phyloP scores from a whole-genome alignment of 2,888 invertebrate genomes.

The Cantharis nigra region DNA sequence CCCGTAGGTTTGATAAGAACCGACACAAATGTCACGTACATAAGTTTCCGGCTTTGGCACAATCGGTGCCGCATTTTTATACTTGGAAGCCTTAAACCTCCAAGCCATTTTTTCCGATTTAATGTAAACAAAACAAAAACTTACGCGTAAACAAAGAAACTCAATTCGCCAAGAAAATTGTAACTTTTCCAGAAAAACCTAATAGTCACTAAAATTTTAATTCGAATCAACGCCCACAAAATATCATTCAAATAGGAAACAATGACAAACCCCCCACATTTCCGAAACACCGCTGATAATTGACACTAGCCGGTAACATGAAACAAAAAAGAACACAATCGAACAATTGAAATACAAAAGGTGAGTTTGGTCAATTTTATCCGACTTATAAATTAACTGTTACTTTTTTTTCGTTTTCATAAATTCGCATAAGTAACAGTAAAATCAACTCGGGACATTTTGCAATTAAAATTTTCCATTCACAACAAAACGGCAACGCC shows the following conservation, averaged over 20 bases:
- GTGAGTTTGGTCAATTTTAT: neutral
- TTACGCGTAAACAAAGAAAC: neutral
- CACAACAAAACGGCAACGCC: neutral
- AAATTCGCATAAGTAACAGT: neutral
- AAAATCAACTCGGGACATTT: neutral
- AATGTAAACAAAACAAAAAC: neutral
- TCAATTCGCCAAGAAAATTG: neutral
- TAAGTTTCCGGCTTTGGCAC: constrained; percentile 93
- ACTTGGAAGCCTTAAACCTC: constrained; percentile 97
- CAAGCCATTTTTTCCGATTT: constrained; percentile 73
- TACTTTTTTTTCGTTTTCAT: neutral
- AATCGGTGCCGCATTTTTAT: constrained; percentile 96
- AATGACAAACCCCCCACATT: constrained; percentile 23
- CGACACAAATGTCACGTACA: constrained; percentile 85
- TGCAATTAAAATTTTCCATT: neutral
- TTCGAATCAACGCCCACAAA: neutral
- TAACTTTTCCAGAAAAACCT: neutral
- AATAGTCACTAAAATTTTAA: neutral
- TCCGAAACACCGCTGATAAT: constrained; percentile 22
- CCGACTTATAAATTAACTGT: neutral
- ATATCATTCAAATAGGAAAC: neutral
- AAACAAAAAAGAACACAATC: neutral
- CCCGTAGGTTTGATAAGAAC: constrained; percentile 92
- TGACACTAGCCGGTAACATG: constrained; percentile 11
- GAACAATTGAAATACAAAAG: neutral